phyloP scores from a whole-genome alignment of 2,888 invertebrate species.

The Drosophila subquinaria region DNA sequence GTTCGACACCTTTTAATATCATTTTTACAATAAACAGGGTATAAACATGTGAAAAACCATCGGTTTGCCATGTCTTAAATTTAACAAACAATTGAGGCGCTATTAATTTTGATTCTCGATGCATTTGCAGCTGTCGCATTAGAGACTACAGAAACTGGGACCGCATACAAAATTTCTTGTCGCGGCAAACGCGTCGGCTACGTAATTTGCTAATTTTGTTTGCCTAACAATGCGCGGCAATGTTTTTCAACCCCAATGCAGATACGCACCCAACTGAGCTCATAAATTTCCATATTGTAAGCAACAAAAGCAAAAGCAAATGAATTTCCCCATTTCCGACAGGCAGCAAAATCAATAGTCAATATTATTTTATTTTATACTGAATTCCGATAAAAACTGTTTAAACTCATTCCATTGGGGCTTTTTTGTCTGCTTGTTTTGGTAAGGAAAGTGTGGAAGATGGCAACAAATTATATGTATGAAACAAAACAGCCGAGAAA shows the following conservation, averaged over 20 bases:
- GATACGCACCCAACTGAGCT: constrained; percentile 35
- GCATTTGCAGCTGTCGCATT: constrained; percentile 69
- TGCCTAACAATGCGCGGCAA: constrained; percentile 34
- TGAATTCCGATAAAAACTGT: constrained; percentile 4
- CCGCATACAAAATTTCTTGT: constrained; percentile 38
- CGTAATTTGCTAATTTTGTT: constrained; percentile 60
- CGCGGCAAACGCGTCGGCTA: constrained; percentile 59
- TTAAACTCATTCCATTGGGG: background rate
- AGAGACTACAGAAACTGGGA: constrained; percentile 38
- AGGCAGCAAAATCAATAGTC: constrained; percentile 20
- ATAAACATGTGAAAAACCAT: constrained; percentile 12
- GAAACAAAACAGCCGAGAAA: background rate
- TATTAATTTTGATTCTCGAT: constrained; percentile 48
- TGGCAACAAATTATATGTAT: background rate
- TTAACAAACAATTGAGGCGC: constrained; percentile 55
- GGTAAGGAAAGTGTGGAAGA: background rate
- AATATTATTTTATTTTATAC: constrained; percentile 28
- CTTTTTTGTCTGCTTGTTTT: background rate
- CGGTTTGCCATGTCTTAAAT: constrained; percentile 11
- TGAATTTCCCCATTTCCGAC: constrained; percentile 28
- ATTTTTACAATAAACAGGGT: background rate
- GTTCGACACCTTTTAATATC: background rate
- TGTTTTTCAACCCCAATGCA: constrained; percentile 31
- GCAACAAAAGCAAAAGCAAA: constrained; percentile 25
- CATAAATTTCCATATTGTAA: constrained; percentile 59